Base-by-base conservation (phyloP, 2,797 vertebrate genomes). In the Halcyon smyrnensis region DNA sequence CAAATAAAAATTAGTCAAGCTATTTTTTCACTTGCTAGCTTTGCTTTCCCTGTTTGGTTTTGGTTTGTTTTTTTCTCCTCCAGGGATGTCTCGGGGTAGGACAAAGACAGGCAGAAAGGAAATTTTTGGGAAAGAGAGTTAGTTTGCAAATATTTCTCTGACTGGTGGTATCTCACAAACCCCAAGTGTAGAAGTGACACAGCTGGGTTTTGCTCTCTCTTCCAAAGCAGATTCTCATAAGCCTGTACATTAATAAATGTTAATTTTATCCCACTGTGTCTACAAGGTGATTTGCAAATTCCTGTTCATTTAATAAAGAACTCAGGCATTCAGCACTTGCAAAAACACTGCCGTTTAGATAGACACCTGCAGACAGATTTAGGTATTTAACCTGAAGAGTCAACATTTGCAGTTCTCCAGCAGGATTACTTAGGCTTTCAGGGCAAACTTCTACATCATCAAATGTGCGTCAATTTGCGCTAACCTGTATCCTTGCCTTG, bases 371-470 rank as follows among this genome's bases (percentile, higher is more conserved):
- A 59, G 73, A 34, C 15, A 91, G 76, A 76, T 90, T 84, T 76
- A 84, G 77, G 45, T 65, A 16, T 64, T 94, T 89, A 91, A 79
- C 85, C 70, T 53, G 85, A 57, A 95, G 56, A 90, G 74, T 93
- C 76, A 96, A 96, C 89, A 90, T 94, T 84, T 93, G 60, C 80
- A 84, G 45, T 27, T 91, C 74, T 79, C 68, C 79, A 86, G 41
- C n/a, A 90, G 84, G 69, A 91, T 82, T 86, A 84, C 63, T 46
- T 32, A 80, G 78, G 64, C 62, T 92, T 65, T 71, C 59, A 63
- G 48, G 48, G 39, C 36, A 57, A 41, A 59, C 8, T 84, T 67
- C 63, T 51, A 32, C 45, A 51, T 14, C 2, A 1, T 11, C 77
- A 76, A 6, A 65, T 24, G 24, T 3, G 11, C 34, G 57, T 25